Base-by-base conservation (phyloP, 1,140 invertebrate genomes). In the Tetramorium simillimum region DNA sequence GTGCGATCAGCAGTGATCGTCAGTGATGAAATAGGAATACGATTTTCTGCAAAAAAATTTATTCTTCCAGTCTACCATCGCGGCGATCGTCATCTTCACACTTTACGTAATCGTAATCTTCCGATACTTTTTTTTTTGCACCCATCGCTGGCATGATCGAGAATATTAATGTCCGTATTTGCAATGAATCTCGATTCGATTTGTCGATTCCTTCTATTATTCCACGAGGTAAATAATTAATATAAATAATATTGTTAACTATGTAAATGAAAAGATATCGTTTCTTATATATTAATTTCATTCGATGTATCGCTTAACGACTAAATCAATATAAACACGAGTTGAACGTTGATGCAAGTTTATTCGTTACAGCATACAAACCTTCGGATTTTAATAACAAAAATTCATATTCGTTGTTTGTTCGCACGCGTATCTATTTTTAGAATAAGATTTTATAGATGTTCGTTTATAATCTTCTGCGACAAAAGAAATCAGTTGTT, bases 11-110 rank as follows among this genome's bases (percentile, higher is more conserved):
- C 77, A 28, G 5, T 43, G 43, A n/a, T n/a, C 18, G 14, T 67
- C 51, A 75, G 37, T 80, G 28, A 49, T 9, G 40, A 49, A 78
- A 80, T 60, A 49, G 33, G 18, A 33, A 84, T 18, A 72, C 24
- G 2, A 16, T 24, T 1, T 18, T 58, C 37, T 60, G 33, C 12
- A 73, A 46, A 63, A 63, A 46, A 63, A 46, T 18, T n/a, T 24
- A 77, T 63, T 77, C 4, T 28, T 77, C 5, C 1, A 33, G 0
- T 33, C 24, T n/a, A 33, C 18, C 24, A 16, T 75, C 3, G n/a
- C 7, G 43, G 58, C 40, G 58, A 43, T 75, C 37, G 18, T 37
- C 69, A 5, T 60, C 37, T 18, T 62, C 5, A 46, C n/a, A 7
- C 18, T 77, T 77, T 63, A 77, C 16, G 10, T 63, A 63, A 77